These are phyloP conservation scores for Lordiphosa collinella DNA, from an alignment of 1,140 invertebrate genomes.

Conservation along the genomic window DNA sequence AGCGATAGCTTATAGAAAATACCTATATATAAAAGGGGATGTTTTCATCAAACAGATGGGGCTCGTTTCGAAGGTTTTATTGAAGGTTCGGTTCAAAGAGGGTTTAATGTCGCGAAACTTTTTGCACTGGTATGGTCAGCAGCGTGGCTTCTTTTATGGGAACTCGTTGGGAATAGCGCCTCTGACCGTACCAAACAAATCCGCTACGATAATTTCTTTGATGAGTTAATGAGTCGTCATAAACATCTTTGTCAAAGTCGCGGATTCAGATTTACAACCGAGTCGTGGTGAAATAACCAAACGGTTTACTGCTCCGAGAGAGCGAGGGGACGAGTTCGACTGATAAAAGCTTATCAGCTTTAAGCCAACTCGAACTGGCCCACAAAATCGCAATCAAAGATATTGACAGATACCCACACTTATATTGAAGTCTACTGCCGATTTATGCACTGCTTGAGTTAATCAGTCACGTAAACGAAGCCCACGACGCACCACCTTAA, in stretches of 20 bases:
- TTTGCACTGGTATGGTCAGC: too few species aligned
- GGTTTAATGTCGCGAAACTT: too few species aligned
- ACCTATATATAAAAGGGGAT: too few species aligned
- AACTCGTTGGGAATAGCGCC: too few species aligned
- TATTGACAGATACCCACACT: background rate
- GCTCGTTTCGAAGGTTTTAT: too few species aligned
- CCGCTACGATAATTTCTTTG: too few species aligned
- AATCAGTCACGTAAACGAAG: slow-evolving; percentile 31
- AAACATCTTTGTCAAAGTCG: slow-evolving; percentile 24
- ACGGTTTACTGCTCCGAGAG: slow-evolving; percentile 7
- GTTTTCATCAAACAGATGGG: too few species aligned
- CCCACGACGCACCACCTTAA: background rate
- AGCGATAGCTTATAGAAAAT: too few species aligned
- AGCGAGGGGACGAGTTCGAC: slow-evolving; percentile 1
- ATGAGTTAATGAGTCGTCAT: slow-evolving; percentile 18
- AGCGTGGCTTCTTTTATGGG: too few species aligned
- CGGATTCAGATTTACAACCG: slow-evolving; percentile 42
- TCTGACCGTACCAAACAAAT: too few species aligned
- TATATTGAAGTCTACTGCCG: background rate
- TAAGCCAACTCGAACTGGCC: background rate
- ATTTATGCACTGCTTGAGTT: background rate
- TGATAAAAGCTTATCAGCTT: slow-evolving; percentile 21
- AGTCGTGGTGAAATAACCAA: slow-evolving; percentile 15
- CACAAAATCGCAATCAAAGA: slow-evolving; percentile 6
- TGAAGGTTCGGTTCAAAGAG: too few species aligned